Evolutionary conservation across 2,888 invertebrate species (phyloP), one percentile per base, ranked within the genome.

Genomic region (Drosophila aldrichi): DNA sequence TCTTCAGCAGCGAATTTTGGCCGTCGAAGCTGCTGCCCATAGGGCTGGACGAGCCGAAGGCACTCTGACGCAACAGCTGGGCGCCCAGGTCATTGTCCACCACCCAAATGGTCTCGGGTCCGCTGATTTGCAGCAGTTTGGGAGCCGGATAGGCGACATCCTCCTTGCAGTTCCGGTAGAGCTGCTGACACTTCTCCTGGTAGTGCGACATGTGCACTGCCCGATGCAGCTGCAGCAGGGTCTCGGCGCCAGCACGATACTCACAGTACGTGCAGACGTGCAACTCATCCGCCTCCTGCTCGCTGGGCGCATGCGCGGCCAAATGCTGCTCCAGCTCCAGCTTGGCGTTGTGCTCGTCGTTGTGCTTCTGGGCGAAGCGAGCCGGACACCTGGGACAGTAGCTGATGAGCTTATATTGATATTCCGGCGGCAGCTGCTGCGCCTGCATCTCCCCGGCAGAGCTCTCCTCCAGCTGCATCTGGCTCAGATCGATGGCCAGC

Each of bases 311-410:
- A 25, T 92, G 92, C 10, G 88, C 88, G 9, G 95, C 94, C 72
- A 95, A 93, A 88, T 98, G 97, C 69, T 95, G 95, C 64, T 94
- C 94, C 62, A 96, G 93, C 91, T 97, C 97, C 83, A 94, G 95
- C 75, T 95, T 95, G 79, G 95, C 95, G 71, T 97, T 95, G 12
- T 93, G 76, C 16, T 91, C 82, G 34, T 91, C 91, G 25, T 87
- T 89, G 57, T 91, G 91, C 70, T 91, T 91, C 62, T 92, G 92
- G 96, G 98, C 90, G 43, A 89, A 92, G 9, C 97, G 94, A 0
- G 97, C 97, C 1, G 97, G 97, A 91, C 97, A 98, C 81, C 96
- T 95, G 69, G 95, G 94, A 91, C 97, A 98, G 90, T 96, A 97
- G 87, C 95, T 95, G 62, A 97, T 91, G 8, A 94, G 81, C 62